A percentile compares a stretch with the other conserved stretches of the same genome.
These are phyloP conservation scores for Platysteira castanea DNA, from an alignment of 2,113 vertebrate genomes.

Conservation along the genomic window DNA sequence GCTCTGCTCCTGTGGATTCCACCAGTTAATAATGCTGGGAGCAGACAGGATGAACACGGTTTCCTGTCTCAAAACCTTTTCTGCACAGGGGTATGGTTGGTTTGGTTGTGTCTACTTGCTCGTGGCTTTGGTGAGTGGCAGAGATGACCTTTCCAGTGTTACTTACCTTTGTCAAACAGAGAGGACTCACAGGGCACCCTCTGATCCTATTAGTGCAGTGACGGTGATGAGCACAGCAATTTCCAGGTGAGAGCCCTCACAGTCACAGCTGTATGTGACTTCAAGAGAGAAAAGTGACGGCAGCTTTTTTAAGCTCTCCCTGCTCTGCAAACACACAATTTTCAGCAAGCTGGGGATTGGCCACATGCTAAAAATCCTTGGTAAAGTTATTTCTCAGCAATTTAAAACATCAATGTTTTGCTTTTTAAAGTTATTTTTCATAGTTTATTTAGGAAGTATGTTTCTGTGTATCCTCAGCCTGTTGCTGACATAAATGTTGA, in stretches of 20 bases:
- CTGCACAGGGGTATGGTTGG: background rate
- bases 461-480: background rate
- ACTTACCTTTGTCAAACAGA: background rate
- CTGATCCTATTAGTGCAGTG: accelerated
- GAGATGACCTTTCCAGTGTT: background rate
- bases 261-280: background rate
- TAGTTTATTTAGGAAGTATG: background rate
- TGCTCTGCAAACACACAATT: background rate
- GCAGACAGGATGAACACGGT: background rate
- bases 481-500: background rate
- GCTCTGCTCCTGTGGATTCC: background rate
- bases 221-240: background rate
- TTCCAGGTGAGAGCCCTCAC: background rate
- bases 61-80: background rate
- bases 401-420: background rate
- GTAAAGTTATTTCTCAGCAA: background rate
- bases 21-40: background rate
- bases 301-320: background rate
- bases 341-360: background rate
- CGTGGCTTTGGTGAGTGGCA: background rate
- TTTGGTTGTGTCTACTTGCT: background rate
- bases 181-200: background rate
- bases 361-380: background rate
- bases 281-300: background rate
- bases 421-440: background rate